phyloP scores from a whole-genome alignment of 1,140 invertebrate species.

The Euwallacea similis region DNA sequence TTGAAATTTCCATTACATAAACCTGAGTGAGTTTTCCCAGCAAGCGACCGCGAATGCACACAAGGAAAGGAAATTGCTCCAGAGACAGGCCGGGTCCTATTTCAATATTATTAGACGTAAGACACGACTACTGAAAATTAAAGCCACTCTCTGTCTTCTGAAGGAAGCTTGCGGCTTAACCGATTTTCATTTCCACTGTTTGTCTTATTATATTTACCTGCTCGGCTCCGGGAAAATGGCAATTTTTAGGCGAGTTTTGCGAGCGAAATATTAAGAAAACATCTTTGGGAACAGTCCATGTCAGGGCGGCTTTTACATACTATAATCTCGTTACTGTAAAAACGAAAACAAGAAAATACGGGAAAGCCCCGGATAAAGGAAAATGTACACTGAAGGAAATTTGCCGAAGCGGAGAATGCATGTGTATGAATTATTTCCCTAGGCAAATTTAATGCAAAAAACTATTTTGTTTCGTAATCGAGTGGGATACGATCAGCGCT shows the following conservation, averaged over 20 bases:
- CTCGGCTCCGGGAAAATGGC: slow-evolving; percentile 2
- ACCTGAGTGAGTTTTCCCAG: slow-evolving; percentile 12
- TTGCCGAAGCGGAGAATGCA: slow-evolving; percentile 14
- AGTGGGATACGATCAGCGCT: no score
- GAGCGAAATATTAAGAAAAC: slow-evolving; percentile 32
- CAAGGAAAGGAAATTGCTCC: slow-evolving; percentile 15
- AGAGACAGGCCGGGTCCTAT: slow-evolving; percentile 5
- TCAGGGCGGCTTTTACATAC: slow-evolving; percentile 26
- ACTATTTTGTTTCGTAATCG: no score
- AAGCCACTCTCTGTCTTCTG: slow-evolving; percentile 11
- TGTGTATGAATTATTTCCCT: slow-evolving; percentile 16
- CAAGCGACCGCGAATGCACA: slow-evolving; percentile 2
- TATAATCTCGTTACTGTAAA: slow-evolving; percentile 37
- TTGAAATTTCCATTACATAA: slow-evolving; percentile 7
- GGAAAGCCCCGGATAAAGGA: slow-evolving; percentile 24
- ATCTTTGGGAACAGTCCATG: slow-evolving; percentile 25
- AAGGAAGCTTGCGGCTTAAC: slow-evolving; percentile 5
- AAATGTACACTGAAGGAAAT: slow-evolving; percentile 30
- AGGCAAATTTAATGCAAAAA: slow-evolving; percentile 13
- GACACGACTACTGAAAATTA: slow-evolving; percentile 16
- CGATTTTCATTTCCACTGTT: slow-evolving; percentile 3
- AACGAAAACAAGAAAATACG: slow-evolving; percentile 40
- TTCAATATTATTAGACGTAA: slow-evolving; percentile 20
- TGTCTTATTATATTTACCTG: slow-evolving; percentile 4
- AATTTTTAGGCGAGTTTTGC: neutral